phyloP scores from a whole-genome alignment of 2,888 invertebrate genomes.

The Lepidocyrtoides sp. region DNA sequence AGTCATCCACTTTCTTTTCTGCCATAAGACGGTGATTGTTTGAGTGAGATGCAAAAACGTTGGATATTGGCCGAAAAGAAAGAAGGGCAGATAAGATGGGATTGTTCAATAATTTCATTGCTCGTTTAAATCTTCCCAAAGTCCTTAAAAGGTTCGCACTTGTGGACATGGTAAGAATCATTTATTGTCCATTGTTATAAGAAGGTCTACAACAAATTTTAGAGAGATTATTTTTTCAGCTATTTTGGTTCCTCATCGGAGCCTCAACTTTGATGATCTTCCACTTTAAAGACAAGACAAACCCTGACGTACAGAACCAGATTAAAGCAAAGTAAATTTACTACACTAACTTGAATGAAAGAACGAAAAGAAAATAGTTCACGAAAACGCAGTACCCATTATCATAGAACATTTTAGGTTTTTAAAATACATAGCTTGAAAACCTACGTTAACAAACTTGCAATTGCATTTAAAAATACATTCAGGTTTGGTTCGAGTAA shows the following conservation, averaged over 20 bases:
- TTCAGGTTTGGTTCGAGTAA: constrained; percentile 47
- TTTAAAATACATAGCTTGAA: not conserved
- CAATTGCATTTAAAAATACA: too few species aligned
- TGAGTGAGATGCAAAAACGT: too few species aligned
- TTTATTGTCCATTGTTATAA: not conserved
- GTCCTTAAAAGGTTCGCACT: not conserved
- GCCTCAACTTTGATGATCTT: not conserved
- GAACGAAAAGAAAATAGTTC: too few species aligned
- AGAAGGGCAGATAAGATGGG: constrained; percentile 6
- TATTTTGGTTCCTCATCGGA: constrained; percentile 43
- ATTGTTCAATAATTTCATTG: not conserved
- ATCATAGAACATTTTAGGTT: too few species aligned
- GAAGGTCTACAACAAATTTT: not conserved
- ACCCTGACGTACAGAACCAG: constrained; percentile 21
- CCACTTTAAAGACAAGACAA: not conserved
- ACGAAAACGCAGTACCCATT: not conserved
- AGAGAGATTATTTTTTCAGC: not conserved
- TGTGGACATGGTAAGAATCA: constrained; percentile 39
- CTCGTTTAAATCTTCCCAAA: not conserved
- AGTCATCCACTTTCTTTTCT: too few species aligned
- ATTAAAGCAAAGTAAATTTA: constrained; percentile 50
- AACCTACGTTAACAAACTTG: too few species aligned
- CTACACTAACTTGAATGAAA: not conserved
- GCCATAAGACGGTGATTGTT: too few species aligned
- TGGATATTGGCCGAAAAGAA: too few species aligned